phyloP scores from a whole-genome alignment of 2,888 invertebrate genomes.

The Rhaphigaster nebulosa region DNA sequence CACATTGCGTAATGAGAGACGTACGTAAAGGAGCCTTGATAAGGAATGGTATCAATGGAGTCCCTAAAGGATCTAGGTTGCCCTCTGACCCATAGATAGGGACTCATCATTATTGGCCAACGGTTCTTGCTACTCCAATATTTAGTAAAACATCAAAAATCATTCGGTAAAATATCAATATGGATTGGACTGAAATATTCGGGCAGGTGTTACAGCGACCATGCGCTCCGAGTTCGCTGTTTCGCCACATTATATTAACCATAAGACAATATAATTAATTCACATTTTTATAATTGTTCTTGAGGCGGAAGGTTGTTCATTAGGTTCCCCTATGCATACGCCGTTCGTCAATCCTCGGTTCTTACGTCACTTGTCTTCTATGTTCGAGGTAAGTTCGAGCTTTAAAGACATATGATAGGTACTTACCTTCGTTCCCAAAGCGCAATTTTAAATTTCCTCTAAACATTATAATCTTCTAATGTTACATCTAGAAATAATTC shows the following conservation, averaged over 20 bases:
- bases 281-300: background rate
- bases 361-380: background rate
- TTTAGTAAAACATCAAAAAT: background rate
- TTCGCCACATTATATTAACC: background rate
- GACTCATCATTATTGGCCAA: background rate
- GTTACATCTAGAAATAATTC: constrained; percentile 12
- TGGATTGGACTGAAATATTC: background rate
- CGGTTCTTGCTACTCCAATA: background rate
- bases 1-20: constrained; percentile 22
- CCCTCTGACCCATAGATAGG: background rate
- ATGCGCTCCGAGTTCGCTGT: background rate
- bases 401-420: background rate
- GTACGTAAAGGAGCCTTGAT: background rate
- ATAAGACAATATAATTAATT: background rate
- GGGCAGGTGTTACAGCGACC: background rate
- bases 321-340: background rate
- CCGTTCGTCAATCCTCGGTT: background rate
- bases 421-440: background rate
- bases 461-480: background rate
- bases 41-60: constrained; percentile 9
- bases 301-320: background rate
- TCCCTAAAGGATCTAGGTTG: constrained; percentile 1
- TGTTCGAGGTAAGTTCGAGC: background rate
- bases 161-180: background rate
- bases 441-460: background rate